Evolutionary conservation across 2,797 vertebrate species (phyloP).

Genomic region (Pseudochirops corinnae): DNA sequence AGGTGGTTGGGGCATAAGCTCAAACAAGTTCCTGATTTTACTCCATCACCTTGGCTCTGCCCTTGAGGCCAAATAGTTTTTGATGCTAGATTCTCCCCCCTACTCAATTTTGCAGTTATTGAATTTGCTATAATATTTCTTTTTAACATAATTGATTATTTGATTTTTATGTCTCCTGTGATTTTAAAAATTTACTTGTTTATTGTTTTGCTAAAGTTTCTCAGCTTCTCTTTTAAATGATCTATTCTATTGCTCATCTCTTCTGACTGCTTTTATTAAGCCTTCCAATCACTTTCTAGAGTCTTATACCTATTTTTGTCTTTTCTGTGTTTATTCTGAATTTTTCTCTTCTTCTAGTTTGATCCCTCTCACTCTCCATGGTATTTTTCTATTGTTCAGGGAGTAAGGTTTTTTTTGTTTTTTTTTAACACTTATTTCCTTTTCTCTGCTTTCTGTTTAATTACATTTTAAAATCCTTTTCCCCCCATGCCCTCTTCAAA

Average conservation of each 20-base stretch:
- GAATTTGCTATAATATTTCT: not conserved
- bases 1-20: too few species aligned
- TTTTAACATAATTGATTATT: not conserved
- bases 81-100: not conserved
- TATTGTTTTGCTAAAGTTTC: too few species aligned
- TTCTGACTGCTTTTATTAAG: not conserved
- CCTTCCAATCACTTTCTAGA: not conserved
- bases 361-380: not conserved
- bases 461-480: not conserved
- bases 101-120: not conserved
- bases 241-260: too few species aligned
- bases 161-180: not conserved
- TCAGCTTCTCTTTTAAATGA: too few species aligned
- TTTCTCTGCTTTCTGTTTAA: not conserved
- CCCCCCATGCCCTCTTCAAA: too few species aligned
- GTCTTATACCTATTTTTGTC: not conserved
- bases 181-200: too few species aligned
- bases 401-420: not conserved
- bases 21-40: too few species aligned
- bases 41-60: too few species aligned
- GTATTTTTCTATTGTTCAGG: not conserved
- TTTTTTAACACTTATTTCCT: too few species aligned
- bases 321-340: not conserved
- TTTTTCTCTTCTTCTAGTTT: not conserved
- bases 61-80: not conserved